Evolutionary conservation across 1,140 invertebrate species (phyloP).

Genomic region (Triops cancriformis): DNA sequence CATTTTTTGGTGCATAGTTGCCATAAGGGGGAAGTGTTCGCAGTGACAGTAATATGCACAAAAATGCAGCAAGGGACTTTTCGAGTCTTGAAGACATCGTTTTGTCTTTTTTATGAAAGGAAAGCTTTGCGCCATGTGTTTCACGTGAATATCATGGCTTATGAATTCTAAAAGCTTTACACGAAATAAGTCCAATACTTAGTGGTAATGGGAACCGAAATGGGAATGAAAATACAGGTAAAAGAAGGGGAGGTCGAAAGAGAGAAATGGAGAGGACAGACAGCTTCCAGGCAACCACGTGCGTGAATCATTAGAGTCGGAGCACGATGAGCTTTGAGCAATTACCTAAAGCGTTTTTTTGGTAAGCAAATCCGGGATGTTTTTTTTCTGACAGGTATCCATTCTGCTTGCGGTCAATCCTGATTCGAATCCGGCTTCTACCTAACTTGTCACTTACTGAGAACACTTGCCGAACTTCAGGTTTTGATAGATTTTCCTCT

Average conservation of each 20-base stretch:
- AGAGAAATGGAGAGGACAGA: background rate
- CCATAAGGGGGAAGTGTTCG: background rate
- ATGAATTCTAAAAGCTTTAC: background rate
- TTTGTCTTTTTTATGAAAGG: background rate
- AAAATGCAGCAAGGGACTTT: background rate
- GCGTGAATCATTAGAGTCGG: constrained; percentile 7
- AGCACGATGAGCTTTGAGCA: constrained; percentile 2
- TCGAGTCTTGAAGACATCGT: too few relatives aligned
- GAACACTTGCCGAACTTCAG: background rate
- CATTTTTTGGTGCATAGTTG: too few relatives aligned
- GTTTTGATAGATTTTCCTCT: too few relatives aligned
- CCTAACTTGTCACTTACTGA: background rate
- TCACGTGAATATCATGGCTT: background rate
- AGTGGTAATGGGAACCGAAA: background rate
- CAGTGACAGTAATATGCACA: background rate
- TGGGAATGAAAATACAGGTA: background rate
- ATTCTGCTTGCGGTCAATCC: background rate
- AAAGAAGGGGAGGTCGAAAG: background rate
- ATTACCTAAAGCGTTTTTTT: background rate
- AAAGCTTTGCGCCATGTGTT: background rate
- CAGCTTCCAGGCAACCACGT: constrained; percentile 8
- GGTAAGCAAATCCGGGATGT: background rate
- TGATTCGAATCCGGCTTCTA: background rate
- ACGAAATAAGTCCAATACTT: background rate
- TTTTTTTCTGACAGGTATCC: background rate